phyloP scores from a whole-genome alignment of 23 tunicate species.

The Clavelina lepadiformis region DNA sequence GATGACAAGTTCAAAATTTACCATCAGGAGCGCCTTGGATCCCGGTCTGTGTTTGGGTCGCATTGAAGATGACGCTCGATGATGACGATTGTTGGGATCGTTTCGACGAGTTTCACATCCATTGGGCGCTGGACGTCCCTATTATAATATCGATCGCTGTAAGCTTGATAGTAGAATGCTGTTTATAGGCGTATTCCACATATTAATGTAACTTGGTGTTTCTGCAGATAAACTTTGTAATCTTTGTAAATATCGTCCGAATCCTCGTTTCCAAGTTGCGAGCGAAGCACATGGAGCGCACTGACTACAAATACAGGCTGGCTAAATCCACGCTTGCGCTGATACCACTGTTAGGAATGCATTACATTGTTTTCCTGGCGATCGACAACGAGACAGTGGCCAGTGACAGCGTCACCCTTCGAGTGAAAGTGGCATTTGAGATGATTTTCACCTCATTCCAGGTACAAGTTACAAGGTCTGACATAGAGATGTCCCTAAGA shows the following conservation, averaged over 20 bases:
- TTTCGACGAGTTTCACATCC: conserved; percentile 19
- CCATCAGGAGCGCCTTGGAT: conserved; percentile 82
- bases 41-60: conserved; percentile 63
- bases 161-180: conserved; percentile 13
- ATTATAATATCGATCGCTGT: conserved; percentile 68
- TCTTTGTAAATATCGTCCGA: conserved; percentile 81
- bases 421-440: conserved; percentile 58
- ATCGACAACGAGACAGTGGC: conserved; percentile 12
- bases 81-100: conserved; percentile 75
- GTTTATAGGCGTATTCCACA: background rate
- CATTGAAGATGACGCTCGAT: conserved; percentile 27
- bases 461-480: conserved; percentile 14
- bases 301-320: conserved; percentile 56
- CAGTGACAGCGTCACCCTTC: background rate
- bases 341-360: conserved; percentile 94
- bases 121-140: conserved; percentile 65
- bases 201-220: background rate
- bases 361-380: conserved; percentile 72
- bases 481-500: background rate
- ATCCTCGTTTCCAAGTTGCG: conserved; percentile 83
- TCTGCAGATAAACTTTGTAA: conserved; percentile 81
- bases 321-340: conserved; percentile 87
- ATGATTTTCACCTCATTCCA: conserved; percentile 75
- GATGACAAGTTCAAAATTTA: too few species aligned
- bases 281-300: conserved; percentile 58